Base-by-base conservation (phyloP, 2,113 vertebrate genomes). In the Anguilla japonica region DNA sequence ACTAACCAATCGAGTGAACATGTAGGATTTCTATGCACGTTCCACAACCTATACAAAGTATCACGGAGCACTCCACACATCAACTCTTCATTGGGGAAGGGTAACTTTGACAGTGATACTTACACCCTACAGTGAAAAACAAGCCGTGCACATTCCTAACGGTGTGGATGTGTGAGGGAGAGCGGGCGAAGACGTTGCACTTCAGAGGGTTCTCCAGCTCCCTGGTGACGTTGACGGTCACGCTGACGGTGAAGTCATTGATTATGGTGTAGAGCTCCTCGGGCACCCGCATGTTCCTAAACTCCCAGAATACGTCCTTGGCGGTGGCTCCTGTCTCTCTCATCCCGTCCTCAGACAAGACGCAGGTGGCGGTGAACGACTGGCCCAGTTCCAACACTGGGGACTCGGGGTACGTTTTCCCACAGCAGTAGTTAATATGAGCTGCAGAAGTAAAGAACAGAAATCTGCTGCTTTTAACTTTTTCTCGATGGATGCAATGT, bases 281-380 rank as follows among this genome's bases (percentile, higher is more conserved):
- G 71, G 96, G 93, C 34, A 99, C 63, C 6, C 50, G 11, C 1
- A 0, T 84, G 11, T 88, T 89, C 40, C 91, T 92, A 5, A 91
- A 88, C 41, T 88, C 94, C 98, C 98, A 99, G 88, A 93, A 93
- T 41, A 99, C 95, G 7, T 97, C 93, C 60, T 90, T 93, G 1
- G 95, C 93, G 41, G 93, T 95, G 41, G 95, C 93, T 43, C 89
- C 71, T 15, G 82, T 80, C 2, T 91, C 82, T 87, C 94, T 78
- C 50, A 83, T 83, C 84, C 95, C 95, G 16, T 87, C 82, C 80
- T 95, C 93, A 83, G 89, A 92, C 14, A 99, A 92, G 84, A 95
- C 83, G 88, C 98, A 99, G 0, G 94, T 92, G 0, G 97, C 98
- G 0, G 96, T 97, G 91, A 99, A 97, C 84, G 94, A 94, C 2